Percentiles rank a stretch among this genome's conserved stretches.
phyloP scores from a whole-genome alignment of 2,113 vertebrate species.

The Tragulus kanchil region DNA sequence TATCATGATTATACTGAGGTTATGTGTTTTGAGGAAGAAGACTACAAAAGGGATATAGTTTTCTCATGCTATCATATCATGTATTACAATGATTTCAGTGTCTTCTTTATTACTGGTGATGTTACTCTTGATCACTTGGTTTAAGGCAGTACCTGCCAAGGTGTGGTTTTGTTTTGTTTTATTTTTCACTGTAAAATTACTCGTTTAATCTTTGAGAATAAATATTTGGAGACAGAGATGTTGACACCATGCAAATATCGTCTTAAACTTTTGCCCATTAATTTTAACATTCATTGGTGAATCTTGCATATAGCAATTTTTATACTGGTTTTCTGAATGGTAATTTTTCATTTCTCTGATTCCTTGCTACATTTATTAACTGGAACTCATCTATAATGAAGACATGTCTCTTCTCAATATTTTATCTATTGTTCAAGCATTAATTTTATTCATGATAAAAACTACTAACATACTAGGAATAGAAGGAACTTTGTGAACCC shows the following conservation, averaged over 20 bases:
- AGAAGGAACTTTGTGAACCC: background rate
- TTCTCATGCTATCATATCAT: background rate
- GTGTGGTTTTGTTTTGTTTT: no score
- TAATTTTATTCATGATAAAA: background rate
- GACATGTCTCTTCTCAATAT: background rate
- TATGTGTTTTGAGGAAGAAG: background rate
- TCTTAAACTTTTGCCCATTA: background rate
- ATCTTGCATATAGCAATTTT: background rate
- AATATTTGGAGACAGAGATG: background rate
- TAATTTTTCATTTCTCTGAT: background rate
- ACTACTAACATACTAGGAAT: background rate
- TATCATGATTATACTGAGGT: background rate
- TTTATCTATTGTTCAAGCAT: background rate
- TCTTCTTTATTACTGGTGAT: background rate
- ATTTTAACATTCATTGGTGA: background rate
- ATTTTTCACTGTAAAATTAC: background rate
- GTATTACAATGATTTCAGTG: background rate
- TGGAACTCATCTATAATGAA: background rate
- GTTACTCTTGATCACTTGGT: background rate
- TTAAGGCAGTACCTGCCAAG: background rate
- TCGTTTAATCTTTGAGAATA: background rate
- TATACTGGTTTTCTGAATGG: background rate
- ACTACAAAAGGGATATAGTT: background rate
- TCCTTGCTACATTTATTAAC: background rate
- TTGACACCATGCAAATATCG: background rate